Base-by-base conservation (phyloP, 1,140 invertebrate species). In the Brachionus plicatilis region DNA sequence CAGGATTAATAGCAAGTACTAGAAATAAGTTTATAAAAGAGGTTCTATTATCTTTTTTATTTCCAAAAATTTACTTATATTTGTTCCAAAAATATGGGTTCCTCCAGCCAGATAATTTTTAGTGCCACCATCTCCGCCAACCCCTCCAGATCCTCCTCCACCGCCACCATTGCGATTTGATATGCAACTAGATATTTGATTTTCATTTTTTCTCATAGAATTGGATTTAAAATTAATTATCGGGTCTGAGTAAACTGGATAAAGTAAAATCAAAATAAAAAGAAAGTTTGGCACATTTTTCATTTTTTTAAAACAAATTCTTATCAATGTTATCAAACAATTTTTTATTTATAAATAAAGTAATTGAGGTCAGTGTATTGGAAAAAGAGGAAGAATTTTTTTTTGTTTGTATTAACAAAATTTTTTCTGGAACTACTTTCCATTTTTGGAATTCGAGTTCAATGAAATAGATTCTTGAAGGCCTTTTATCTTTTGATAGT, bases 41-140 rank as follows among this genome's bases (percentile, higher is more conserved):
- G 6, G 4, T 70, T n/a, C 5, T n/a, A n/a, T 14, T 9, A 70
- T 14, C n/a, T 12, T 43, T 17, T 41, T 41, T 3, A 47, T 47
- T 11, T 43, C 4, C 1, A 20, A 9, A 43, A n/a, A 17, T 17
- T 72, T 76, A 76, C 72, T 50, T 29, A 76, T 76, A 53, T 76
- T 76, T 0, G 72, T 76, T 27, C 72, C 72, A 47, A 76, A 76
- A 27, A 76, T 76, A 27, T 76, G 72, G 43, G 72, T 76, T 11
- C 72, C 72, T 14, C 43, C 45, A 29, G 72, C 27, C 0, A 76
- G 20, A 29, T 24, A 47, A 27, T 47, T 50, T 50, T 50, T 50
- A 53, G 72, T 27, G 1, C 72, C 72, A 11, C 72, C 72, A 53
- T 24, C 72, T 27, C 72, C 72, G 8, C n/a, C 72, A 24, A 45